Evolutionary conservation across 1,140 invertebrate genomes (phyloP).

Genomic region (Orius insidiosus): DNA sequence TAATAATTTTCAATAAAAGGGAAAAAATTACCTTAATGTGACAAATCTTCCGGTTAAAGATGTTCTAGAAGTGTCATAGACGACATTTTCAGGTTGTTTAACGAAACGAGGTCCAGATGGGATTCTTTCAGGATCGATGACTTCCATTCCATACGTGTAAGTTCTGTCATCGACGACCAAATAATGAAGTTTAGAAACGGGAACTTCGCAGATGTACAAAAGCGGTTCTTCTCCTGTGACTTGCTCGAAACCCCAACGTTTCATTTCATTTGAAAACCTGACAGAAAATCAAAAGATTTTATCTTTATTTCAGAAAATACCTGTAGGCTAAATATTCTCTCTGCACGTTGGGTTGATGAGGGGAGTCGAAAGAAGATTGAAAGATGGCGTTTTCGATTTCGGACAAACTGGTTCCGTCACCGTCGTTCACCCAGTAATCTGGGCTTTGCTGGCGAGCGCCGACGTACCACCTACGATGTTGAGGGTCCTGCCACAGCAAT

Average conservation of each 20-base stretch:
- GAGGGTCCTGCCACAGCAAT: conserved; percentile 61
- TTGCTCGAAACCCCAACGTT: conserved; percentile 68
- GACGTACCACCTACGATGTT: conserved; percentile 73
- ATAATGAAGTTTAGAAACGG: conserved; percentile 42
- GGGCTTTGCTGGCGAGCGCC: conserved; percentile 52
- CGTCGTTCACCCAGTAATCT: conserved; percentile 67
- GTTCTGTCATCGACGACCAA: conserved; percentile 51
- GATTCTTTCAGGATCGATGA: conserved; percentile 57
- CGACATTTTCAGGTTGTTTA: conserved; percentile 60
- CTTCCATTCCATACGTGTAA: conserved; percentile 64
- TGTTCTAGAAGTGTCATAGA: conserved; percentile 54
- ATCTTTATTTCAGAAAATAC: conserved; percentile 22
- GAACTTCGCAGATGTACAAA: conserved; percentile 79
- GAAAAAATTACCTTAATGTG: conserved; percentile 48
- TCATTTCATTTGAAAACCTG: conserved; percentile 48
- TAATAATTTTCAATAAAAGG: conserved; percentile 17
- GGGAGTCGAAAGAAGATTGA: too few relatives aligned
- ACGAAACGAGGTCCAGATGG: conserved; percentile 77
- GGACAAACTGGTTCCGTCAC: conserved; percentile 35
- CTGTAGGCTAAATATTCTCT: conserved; percentile 40
- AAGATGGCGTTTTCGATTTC: too few relatives aligned
- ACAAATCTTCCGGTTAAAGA: conserved; percentile 24
- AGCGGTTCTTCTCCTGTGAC: conserved; percentile 55
- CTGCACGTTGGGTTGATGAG: conserved; percentile 16
- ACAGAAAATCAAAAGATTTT: conserved; percentile 29